A percentile compares a stretch with the other conserved stretches of the same genome.
Conservation (phyloP, 2,888 invertebrate genomes). For the Phragmatobia fuliginosa region DNA sequence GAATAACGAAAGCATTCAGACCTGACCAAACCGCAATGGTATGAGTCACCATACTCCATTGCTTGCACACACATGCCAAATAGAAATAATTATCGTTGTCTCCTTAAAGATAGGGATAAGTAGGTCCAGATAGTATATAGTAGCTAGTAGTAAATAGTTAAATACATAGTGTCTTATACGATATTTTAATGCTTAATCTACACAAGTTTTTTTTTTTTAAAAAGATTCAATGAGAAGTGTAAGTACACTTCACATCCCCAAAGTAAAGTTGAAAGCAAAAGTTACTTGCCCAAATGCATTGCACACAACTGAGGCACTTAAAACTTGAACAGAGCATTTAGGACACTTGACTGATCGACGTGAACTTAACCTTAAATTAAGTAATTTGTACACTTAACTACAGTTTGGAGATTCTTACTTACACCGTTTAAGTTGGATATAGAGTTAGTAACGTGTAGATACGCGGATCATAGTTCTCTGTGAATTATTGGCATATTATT, state of each 20-base stretch:
- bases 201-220: background rate
- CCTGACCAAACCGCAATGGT: too few relatives aligned
- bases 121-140: too few relatives aligned
- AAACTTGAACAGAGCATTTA: constrained; percentile 52
- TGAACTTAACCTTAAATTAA: constrained; percentile 84
- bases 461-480: constrained; percentile 2
- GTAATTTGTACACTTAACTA: constrained; percentile 87
- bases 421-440: constrained; percentile 67
- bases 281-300: constrained; percentile 29
- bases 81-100: too few relatives aligned
- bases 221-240: background rate
- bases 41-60: too few relatives aligned
- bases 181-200: too few relatives aligned
- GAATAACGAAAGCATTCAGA: too few relatives aligned
- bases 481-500: too few relatives aligned
- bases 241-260: background rate
- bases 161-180: too few relatives aligned
- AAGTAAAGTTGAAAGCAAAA: constrained; percentile 31
- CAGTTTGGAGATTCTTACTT: constrained; percentile 84
- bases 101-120: too few relatives aligned
- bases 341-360: constrained; percentile 80
- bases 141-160: too few relatives aligned
- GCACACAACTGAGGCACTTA: constrained; percentile 47
- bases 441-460: constrained; percentile 59
- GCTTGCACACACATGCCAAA: too few relatives aligned